These are phyloP conservation scores for Phylloscopus collybita DNA, from an alignment of 2,797 vertebrate species.

Conservation along the genomic window DNA sequence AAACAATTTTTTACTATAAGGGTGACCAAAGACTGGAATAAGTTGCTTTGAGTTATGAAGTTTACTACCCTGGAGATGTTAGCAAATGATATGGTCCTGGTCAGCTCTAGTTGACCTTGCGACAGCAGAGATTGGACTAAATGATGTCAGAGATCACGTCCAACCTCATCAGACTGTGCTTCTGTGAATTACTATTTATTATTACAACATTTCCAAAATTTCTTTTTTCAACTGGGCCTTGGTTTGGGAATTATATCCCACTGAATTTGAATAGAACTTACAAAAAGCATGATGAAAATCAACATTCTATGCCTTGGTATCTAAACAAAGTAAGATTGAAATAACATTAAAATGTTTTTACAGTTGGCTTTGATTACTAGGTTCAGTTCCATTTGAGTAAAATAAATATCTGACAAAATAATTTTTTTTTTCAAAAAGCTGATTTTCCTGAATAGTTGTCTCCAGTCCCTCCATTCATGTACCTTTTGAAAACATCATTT, in stretches of 20 bases:
- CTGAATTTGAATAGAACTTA: neutral
- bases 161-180: neutral
- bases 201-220: neutral
- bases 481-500: neutral
- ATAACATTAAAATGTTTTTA: neutral
- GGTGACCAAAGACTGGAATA: neutral
- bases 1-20: neutral
- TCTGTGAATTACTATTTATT: neutral
- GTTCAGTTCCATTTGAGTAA: neutral
- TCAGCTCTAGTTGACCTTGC: neutral
- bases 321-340: neutral
- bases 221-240: neutral
- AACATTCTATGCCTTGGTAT: neutral
- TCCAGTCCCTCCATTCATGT: neutral
- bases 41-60: neutral
- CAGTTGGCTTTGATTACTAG: neutral
- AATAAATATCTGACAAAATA: neutral
- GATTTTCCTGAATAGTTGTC: neutral
- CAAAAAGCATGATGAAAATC: neutral
- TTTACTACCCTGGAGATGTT: neutral
- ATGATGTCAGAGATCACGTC: neutral
- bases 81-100: neutral
- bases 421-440: neutral
- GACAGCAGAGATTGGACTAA: neutral
- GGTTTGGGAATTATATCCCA: neutral